Evolutionary conservation across 2,113 vertebrate genomes (phyloP).

Genomic region (Limnothrissa miodon): DNA sequence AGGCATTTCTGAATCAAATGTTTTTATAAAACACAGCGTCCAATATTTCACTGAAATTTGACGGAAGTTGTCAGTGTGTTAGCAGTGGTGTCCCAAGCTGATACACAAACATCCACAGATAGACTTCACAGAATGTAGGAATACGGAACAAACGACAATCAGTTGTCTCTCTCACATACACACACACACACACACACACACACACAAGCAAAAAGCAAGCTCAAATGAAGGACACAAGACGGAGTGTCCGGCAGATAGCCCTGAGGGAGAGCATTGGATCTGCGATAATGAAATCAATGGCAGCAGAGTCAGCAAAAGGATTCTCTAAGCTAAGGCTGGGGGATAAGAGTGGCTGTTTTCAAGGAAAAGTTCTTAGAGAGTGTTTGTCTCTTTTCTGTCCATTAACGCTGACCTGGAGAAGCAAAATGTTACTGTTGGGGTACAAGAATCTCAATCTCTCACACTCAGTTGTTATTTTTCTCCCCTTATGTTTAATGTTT

Average conservation of each 20-base stretch:
- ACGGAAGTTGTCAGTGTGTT: no score
- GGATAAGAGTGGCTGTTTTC: not conserved
- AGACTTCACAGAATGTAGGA: not conserved
- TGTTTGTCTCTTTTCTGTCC: not conserved
- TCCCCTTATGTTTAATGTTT: not conserved
- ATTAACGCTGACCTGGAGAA: not conserved
- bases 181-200: not conserved
- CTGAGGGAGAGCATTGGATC: not conserved
- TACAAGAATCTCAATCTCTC: no score
- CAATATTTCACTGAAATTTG: no score
- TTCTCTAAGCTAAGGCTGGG: no score
- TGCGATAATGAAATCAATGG: conserved; percentile 31
- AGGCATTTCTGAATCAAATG: no score
- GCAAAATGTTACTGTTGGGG: no score
- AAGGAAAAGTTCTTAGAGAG: not conserved
- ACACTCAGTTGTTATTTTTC: not conserved
- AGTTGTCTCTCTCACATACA: not conserved
- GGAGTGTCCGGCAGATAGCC: not conserved
- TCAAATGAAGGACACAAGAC: not conserved
- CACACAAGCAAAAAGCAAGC: not conserved
- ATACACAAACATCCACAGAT: no score
- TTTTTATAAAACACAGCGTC: no score
- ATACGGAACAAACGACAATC: not conserved
- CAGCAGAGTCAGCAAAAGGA: conserved; percentile 10
- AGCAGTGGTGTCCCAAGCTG: no score